Evolutionary conservation across 2,888 invertebrate genomes (phyloP).

Genomic region (Aricia artaxerxes): DNA sequence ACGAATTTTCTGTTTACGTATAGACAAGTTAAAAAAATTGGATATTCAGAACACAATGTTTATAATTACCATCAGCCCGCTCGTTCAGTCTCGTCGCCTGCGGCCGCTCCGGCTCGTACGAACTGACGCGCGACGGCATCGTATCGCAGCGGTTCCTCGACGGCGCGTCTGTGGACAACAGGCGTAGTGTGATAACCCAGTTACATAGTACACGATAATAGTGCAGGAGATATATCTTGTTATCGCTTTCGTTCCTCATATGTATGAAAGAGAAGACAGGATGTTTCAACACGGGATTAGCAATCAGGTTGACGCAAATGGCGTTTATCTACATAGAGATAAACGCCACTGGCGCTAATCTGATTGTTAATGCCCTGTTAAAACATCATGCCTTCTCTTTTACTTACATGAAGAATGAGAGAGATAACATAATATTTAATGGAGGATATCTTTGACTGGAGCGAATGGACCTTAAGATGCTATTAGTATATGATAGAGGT

Average conservation of each 20-base stretch:
- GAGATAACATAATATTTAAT: not conserved
- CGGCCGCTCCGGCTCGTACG: constrained; percentile 83
- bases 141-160: constrained; percentile 89
- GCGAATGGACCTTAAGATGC: not conserved
- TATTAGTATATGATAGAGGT: not conserved
- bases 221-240: not conserved
- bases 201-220: not conserved
- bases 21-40: too few species aligned
- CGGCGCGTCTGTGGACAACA: constrained; percentile 61
- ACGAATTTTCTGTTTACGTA: too few species aligned
- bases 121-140: constrained; percentile 88
- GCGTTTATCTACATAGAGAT: too few species aligned
- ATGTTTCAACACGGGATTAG: not conserved
- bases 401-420: not conserved
- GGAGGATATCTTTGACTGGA: not conserved
- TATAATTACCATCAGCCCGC: constrained; percentile 53
- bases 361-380: not conserved
- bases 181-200: constrained; percentile 4
- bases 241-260: not conserved
- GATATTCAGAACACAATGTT: too few species aligned
- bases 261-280: not conserved
- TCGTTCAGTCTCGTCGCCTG: constrained; percentile 67
- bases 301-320: too few species aligned
- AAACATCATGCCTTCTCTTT: not conserved
- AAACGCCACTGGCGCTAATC: not conserved